phyloP scores from a whole-genome alignment of 1,140 invertebrate species.

The Drosophila santomea region DNA sequence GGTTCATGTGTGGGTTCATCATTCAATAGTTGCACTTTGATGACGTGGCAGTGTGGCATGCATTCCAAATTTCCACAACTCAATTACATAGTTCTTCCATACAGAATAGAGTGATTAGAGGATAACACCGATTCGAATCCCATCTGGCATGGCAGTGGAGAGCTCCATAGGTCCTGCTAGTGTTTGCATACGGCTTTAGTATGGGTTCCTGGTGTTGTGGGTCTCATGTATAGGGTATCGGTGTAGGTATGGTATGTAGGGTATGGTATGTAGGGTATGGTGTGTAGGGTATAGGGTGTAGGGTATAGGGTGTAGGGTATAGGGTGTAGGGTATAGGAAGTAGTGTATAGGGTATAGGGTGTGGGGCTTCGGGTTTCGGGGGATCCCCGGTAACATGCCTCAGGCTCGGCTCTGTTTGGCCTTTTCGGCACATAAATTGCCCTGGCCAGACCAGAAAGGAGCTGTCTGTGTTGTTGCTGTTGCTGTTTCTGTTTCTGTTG shows the following conservation, averaged over 20 bases:
- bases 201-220: background rate
- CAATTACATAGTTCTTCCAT: background rate
- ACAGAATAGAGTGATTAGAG: background rate
- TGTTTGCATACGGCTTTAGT: conserved; percentile 2
- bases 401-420: conserved; percentile 45
- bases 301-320: too few species aligned
- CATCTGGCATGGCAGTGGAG: background rate
- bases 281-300: too few species aligned
- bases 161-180: background rate
- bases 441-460: conserved; percentile 26
- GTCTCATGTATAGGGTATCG: background rate
- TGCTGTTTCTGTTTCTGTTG: conserved; percentile 41
- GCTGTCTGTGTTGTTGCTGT: conserved; percentile 33
- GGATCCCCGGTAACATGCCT: conserved; percentile 35
- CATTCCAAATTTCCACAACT: background rate
- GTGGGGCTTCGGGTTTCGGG: background rate
- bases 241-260: too few species aligned
- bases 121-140: background rate
- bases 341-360: too few species aligned
- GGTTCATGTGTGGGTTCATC: too few species aligned
- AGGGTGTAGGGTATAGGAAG: too few species aligned
- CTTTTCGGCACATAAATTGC: conserved; percentile 68
- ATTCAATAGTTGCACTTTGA: too few species aligned
- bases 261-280: background rate
- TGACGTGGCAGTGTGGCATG: too few species aligned